These are phyloP conservation scores for Archips crataeganus DNA, from an alignment of 2,888 invertebrate genomes.

Conservation along the genomic window DNA sequence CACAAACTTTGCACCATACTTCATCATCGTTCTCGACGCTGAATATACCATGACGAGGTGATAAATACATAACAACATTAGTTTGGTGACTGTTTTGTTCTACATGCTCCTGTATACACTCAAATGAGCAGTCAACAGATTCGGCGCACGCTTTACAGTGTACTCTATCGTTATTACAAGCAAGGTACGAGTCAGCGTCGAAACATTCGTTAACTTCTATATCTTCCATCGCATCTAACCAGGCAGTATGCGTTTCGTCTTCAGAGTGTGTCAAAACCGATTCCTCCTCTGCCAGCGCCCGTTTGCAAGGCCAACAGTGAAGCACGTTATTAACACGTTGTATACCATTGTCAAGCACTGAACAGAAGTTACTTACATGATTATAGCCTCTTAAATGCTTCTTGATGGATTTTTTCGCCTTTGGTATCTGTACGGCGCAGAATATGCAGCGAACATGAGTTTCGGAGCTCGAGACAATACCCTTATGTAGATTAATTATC, in stretches of 20 bases:
- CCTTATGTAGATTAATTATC: constrained; percentile 65
- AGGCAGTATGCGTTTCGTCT: constrained; percentile 63
- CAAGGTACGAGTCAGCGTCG: constrained; percentile 60
- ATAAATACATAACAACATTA: constrained; percentile 62
- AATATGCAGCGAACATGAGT: constrained; percentile 70
- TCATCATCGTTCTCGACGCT: constrained; percentile 58
- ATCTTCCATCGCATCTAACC: constrained; percentile 67
- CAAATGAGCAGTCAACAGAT: constrained; percentile 57
- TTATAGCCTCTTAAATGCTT: constrained; percentile 69
- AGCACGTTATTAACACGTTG: constrained; percentile 56
- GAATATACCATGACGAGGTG: constrained; percentile 67
- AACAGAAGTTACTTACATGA: constrained; percentile 67
- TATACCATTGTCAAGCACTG: constrained; percentile 67
- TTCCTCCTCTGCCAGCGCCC: constrained; percentile 57
- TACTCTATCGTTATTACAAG: constrained; percentile 61
- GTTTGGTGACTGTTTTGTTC: constrained; percentile 61
- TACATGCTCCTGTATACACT: constrained; percentile 64
- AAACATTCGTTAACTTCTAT: constrained; percentile 69
- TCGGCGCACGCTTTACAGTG: constrained; percentile 64
- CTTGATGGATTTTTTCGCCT: constrained; percentile 71
- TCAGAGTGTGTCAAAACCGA: constrained; percentile 64
- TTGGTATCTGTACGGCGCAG: constrained; percentile 71
- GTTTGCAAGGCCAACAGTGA: constrained; percentile 66
- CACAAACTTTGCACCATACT: constrained; percentile 69
- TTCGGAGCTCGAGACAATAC: constrained; percentile 66